Evolutionary conservation across 2,888 invertebrate species (phyloP), one percentile per base, ranked within the genome.

Genomic region (Perdita meconis): DNA sequence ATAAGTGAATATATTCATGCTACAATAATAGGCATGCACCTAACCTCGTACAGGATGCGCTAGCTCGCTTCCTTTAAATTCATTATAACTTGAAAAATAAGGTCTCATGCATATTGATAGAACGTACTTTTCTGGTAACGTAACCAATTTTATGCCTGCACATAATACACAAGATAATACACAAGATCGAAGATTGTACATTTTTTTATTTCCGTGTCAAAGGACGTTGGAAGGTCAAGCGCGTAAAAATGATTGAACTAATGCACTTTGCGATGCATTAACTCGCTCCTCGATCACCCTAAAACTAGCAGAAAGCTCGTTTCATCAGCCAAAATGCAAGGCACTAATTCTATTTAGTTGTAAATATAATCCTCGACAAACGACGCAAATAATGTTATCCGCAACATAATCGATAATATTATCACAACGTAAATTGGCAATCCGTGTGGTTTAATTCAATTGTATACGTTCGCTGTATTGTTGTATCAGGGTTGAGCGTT

Each of bases 381-480:
- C 59, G 30, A 4, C 16, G 53, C 22, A 56, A 51, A 50, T 34
- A 19, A n/a, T 47, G 56, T 69, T 74, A 51, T 63, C 61, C 42
- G 30, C 55, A 61, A 55, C 50, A 24, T 30, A 4, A 30, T 50
- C 36, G 50, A 73, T 73, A 63, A 69, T 69, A 73, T 61, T 74
- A 56, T 63, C 61, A 42, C 56, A 63, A 51, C n/a, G 56, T 16
- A 69, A 74, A 69, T 26, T 55, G 63, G 19, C 51, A 57, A 68
- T 51, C 22, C 26, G 44, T 13, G 22, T 5, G 53, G 51, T 26
- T 44, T 53, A 65, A 72, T 60, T 53, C 16, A 72, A 67, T 68
- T 60, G 22, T 19, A 44, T 36, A 13, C 34, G 16, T 50, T 47
- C 5, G 22, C 22, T 13, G 36, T 13, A 60, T 59, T 55, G 53